Base-by-base conservation (phyloP, 2,888 invertebrate species). In the Drosophila maculinotata region DNA sequence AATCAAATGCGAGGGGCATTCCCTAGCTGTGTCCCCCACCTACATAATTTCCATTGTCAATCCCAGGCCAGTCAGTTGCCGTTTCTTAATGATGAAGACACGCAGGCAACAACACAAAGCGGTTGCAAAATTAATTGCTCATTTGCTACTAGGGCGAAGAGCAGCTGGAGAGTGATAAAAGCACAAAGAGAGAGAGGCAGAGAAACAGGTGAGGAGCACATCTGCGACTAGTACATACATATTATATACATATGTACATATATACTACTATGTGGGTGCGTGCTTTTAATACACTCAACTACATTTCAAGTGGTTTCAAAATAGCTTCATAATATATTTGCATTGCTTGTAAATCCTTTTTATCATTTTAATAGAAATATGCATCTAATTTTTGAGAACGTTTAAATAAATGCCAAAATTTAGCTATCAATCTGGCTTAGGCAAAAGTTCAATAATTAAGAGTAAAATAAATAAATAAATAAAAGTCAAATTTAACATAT, bases 81-180 rank as follows among this genome's bases (percentile, higher is more conserved):
- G 10, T 42, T 41, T 36, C 52, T 23, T 49, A 42, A 62, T 62
- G 36, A 63, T 35, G 53, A 49, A 70, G 64, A 26, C 49, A 68
- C 71, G 53, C 63, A 53, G 48, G 39, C 31, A 31, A 31, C 12
- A 41, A 38, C 28, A 47, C 64, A 54, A 56, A 14, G 14, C 7
- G 14, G 26, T 59, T 72, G 67, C 60, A 60, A 70, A 67, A 49
- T 73, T 59, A 70, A 70, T 60, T 49, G 54, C 47, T 48, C 41
- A 54, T 42, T 70, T 60, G 69, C 51, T 6, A 47, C 33, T 48
- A 58, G 39, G 8, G 10, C 8, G 39, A 23, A 28, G 41, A 10
- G 12, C 4, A 31, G n/a, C n/a, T 14, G 14, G 20, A 7, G 33
- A 17, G 14, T 7, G 12, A n/a, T 7, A 35, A 4, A 10, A 25